Evolutionary conservation across 2,888 invertebrate species (phyloP).

Genomic region (Andrena bicolor): DNA sequence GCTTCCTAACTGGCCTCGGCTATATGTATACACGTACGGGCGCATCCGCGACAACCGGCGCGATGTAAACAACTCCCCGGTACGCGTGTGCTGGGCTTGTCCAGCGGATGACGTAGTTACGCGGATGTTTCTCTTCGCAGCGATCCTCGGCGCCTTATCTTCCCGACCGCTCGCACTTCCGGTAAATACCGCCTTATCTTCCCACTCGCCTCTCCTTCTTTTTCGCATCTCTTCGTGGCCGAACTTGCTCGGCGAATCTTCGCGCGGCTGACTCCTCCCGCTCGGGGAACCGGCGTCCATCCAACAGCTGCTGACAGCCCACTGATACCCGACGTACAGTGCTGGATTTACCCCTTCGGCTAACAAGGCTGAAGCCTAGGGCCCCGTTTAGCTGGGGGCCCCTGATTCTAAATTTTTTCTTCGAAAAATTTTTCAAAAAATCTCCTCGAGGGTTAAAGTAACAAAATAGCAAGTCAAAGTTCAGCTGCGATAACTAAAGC

Average conservation of each 20-base stretch:
- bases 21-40: slow-evolving; percentile 24
- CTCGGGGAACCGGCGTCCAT: slow-evolving; percentile 34
- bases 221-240: slow-evolving; percentile 7
- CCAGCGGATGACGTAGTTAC: slow-evolving; percentile 43
- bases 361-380: too few relatives aligned
- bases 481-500: too few relatives aligned
- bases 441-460: too few relatives aligned
- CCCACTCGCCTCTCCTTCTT: slow-evolving; percentile 14
- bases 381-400: too few relatives aligned
- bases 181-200: slow-evolving; percentile 63
- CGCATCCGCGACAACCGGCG: slow-evolving; percentile 28
- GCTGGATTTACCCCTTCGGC: too few relatives aligned
- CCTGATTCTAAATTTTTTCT: too few relatives aligned
- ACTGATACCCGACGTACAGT: slow-evolving; percentile 57
- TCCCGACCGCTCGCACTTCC: slow-evolving; percentile 57
- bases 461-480: too few relatives aligned
- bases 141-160: slow-evolving; percentile 57
- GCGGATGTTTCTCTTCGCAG: slow-evolving; percentile 57
- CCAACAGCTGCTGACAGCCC: slow-evolving; percentile 58
- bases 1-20: slow-evolving; percentile 52
- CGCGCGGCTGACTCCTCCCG: slow-evolving; percentile 8
- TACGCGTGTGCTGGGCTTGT: slow-evolving; percentile 19
- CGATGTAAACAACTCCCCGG: slow-evolving; percentile 64
- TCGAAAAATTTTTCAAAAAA: too few relatives aligned
- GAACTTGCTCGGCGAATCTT: slow-evolving; percentile 30